Conservation (phyloP, 2,797 vertebrate species). For the Threskiornis aethiopicus region DNA sequence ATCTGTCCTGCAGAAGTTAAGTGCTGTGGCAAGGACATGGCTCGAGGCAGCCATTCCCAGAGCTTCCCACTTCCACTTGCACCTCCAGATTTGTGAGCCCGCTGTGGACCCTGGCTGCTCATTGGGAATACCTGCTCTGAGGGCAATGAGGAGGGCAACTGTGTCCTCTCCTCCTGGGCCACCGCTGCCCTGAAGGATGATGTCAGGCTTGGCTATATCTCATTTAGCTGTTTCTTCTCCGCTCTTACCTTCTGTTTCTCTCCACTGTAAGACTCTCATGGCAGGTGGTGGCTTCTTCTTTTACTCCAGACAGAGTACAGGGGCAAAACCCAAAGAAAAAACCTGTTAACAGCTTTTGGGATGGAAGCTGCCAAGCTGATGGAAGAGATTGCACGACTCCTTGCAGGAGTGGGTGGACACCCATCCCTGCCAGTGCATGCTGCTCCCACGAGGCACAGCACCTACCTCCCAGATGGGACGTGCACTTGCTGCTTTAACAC, state of each 20-base stretch:
- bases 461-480: not conserved
- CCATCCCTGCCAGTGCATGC: not conserved
- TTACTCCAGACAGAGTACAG: rapidly evolving
- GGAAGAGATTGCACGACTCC: rapidly evolving
- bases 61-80: not conserved
- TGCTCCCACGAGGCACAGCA: not conserved
- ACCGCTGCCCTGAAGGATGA: not conserved
- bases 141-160: not conserved
- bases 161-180: not conserved
- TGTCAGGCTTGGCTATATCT: not conserved
- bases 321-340: not conserved
- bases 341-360: not conserved
- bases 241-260: not conserved
- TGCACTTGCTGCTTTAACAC: not conserved
- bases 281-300: not conserved
- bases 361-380: not conserved
- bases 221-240: not conserved
- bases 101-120: not conserved
- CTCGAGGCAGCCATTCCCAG: rapidly evolving
- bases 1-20: not conserved
- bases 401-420: not conserved
- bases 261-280: rapidly evolving
- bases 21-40: rapidly evolving
- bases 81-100: not conserved
- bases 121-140: not conserved